Percentiles rank a stretch among this genome's conserved stretches.
Evolutionary conservation across 1,140 invertebrate species (phyloP).

Genomic region (Sesamia nonagrioides): DNA sequence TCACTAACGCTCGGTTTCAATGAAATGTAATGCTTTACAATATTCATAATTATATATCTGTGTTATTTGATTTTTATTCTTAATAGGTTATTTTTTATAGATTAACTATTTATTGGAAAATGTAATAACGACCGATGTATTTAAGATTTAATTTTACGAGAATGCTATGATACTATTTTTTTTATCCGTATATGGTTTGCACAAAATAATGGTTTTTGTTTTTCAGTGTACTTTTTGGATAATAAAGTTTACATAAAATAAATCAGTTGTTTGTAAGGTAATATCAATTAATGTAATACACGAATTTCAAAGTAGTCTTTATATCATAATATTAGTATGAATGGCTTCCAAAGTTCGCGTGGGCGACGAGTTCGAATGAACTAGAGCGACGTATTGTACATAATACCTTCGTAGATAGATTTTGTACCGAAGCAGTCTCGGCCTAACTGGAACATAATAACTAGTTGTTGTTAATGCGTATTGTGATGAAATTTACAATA

Average conservation of each 20-base stretch:
- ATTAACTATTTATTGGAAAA: constrained; percentile 61
- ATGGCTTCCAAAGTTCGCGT: constrained; percentile 57
- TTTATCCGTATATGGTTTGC: constrained; percentile 14
- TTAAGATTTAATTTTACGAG: constrained; percentile 41
- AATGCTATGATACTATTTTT: constrained; percentile 46
- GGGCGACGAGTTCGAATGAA: constrained; percentile 54
- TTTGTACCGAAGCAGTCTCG: constrained; percentile 66
- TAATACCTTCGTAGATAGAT: constrained; percentile 59
- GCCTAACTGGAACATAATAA: constrained; percentile 65
- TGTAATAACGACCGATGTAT: constrained; percentile 44
- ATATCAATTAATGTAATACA: constrained; percentile 40
- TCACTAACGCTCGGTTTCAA: constrained; percentile 24
- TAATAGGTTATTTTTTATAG: constrained; percentile 56
- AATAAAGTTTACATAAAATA: constrained; percentile 25
- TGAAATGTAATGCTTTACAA: constrained; percentile 41
- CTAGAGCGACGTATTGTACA: constrained; percentile 54
- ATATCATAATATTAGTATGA: constrained; percentile 36
- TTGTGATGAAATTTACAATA: constrained; percentile 68
- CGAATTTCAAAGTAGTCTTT: constrained; percentile 44
- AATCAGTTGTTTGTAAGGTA: constrained; percentile 1
- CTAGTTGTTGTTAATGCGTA: constrained; percentile 64
- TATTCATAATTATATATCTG: constrained; percentile 37
- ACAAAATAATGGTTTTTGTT: neutral
- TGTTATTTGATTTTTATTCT: constrained; percentile 51
- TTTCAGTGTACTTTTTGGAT: neutral